Base-by-base conservation (phyloP, 2,888 invertebrate genomes). In the Cremastobaeus sp. region DNA sequence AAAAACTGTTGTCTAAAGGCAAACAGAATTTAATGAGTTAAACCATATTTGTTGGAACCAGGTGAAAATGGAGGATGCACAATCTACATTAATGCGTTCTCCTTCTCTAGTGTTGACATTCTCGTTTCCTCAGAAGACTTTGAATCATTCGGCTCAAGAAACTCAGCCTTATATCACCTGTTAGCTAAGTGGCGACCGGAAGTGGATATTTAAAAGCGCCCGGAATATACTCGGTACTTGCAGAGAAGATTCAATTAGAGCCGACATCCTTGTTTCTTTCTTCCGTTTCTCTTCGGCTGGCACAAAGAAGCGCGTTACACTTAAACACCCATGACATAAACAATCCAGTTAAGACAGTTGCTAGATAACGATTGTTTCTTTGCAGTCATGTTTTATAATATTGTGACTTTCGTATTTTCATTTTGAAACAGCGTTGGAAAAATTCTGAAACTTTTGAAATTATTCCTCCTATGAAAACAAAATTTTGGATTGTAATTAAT, bases 121-220 rank as follows among this genome's bases (percentile, higher is more conserved):
- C 39, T 59, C 59, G 20, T 62, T 55, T 48, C 47, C 30, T 52
- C 21, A 17, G 52, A 55, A 35, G 18, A 18, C 45, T 45, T 64
- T 57, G 37, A 65, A 59, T 43, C 34, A 57, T 64, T 52, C 50
- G 45, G 45, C 47, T 68, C 60, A 41, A 68, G 55, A 62, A 64
- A 64, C 73, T 57, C 41, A 43, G 55, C 50, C 32, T 34, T 37
- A 59, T 68, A 73, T 55, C 74, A 74, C 74, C 74, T 74, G 74
- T 65, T 69, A 64, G 69, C 74, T 74, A 74, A 74, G 62, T 74
- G 54, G 59, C 59, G 64, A 28, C 74, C 69, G 74, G 74, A 74
- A 74, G 74, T 60, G 43, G 74, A 57, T 65, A 69, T 74, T 74
- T 74, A 74, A 74, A 74, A 68, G 73, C 45, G 30, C 55, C 43